These are phyloP conservation scores for Caloenas nicobarica DNA, from an alignment of 2,113 vertebrate genomes.

Conservation along the genomic window DNA sequence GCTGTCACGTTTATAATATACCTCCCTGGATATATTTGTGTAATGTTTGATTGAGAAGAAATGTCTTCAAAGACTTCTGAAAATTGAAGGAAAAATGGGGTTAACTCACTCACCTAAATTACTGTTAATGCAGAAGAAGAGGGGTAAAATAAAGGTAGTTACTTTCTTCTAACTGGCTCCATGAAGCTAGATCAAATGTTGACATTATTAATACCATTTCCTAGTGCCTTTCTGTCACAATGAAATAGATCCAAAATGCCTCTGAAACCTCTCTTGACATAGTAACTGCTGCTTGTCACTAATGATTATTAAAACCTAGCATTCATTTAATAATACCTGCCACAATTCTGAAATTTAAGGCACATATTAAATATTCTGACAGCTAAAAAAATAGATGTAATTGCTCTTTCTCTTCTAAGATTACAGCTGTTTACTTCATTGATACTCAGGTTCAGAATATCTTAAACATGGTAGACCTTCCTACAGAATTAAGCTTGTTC, in stretches of 20 bases:
- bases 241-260: background rate
- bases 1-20: constrained; percentile 19
- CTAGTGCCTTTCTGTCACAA: background rate
- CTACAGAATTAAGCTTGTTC: background rate
- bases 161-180: background rate
- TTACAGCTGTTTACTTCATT: background rate
- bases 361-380: background rate
- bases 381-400: background rate
- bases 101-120: background rate
- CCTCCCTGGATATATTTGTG: background rate
- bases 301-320: background rate
- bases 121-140: background rate
- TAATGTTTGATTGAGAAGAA: background rate
- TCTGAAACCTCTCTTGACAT: background rate
- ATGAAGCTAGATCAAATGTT: background rate
- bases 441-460: background rate
- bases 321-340: background rate
- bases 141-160: background rate
- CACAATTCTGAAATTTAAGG: background rate
- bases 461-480: background rate
- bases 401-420: background rate
- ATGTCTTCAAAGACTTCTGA: background rate
- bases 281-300: background rate
- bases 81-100: background rate
- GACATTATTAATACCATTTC: background rate